Conservation (phyloP, 2,797 vertebrate species). For the Cichlasoma orientale region DNA sequence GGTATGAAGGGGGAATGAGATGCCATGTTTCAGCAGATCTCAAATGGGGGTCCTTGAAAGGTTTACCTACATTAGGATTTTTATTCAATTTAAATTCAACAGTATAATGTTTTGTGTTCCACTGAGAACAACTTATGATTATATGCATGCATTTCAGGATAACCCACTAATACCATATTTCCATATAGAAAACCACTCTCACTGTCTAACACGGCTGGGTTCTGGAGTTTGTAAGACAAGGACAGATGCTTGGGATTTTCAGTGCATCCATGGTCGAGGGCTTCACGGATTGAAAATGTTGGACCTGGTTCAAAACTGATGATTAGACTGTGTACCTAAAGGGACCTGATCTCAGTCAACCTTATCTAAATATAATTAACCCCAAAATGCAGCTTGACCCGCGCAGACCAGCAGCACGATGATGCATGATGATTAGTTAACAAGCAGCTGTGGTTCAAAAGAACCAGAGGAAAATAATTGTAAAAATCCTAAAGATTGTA, state of each 20-base stretch:
- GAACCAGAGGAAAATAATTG: background rate
- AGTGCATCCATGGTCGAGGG: too few species aligned
- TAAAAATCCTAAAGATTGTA: background rate
- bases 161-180: background rate
- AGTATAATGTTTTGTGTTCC: background rate
- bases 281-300: background rate
- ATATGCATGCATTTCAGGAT: background rate
- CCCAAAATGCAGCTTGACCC: background rate
- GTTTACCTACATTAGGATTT: background rate
- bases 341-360: conserved; percentile 6
- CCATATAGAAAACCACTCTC: background rate
- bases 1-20: conserved; percentile 4
- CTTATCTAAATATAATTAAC: conserved; percentile 3
- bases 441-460: background rate
- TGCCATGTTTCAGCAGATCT: conserved; percentile 34
- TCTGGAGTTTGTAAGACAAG: background rate
- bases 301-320: background rate
- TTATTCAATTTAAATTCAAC: background rate
- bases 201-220: background rate
- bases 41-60: background rate
- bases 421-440: background rate
- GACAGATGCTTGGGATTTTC: background rate
- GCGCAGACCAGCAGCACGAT: background rate
- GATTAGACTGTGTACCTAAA: background rate
- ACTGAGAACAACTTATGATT: background rate